These are phyloP conservation scores for Echeneis naucrates DNA, from an alignment of 2,797 vertebrate genomes.

Conservation along the genomic window DNA sequence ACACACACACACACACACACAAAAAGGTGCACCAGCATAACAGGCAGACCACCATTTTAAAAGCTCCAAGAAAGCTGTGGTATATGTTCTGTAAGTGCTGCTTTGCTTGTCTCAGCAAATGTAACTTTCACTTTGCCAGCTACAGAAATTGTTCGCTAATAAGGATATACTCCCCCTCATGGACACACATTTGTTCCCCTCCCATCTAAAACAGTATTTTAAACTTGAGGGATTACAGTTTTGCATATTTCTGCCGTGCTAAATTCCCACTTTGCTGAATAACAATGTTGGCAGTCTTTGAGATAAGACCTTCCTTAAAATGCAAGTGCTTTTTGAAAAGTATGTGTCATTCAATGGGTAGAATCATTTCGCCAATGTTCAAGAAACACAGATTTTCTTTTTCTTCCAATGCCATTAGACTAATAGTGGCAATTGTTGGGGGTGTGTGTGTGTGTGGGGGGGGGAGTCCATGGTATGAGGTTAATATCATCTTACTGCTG, in stretches of 20 bases:
- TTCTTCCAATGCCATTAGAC: neutral
- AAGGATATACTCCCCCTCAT: conserved; percentile 11
- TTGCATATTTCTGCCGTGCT: conserved; percentile 34
- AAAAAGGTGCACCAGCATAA: conserved; percentile 18
- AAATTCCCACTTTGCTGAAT: conserved; percentile 50
- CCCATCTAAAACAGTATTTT: conserved; percentile 39
- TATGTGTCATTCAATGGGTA: conserved; percentile 19
- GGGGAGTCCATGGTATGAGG: neutral
- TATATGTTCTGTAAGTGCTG: conserved; percentile 44
- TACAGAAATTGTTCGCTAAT: conserved; percentile 29
- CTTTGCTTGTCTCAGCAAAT: conserved; percentile 67
- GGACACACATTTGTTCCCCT: conserved; percentile 15
- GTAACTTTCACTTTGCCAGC: conserved; percentile 37
- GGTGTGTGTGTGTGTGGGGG: no score
- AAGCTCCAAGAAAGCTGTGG: conserved; percentile 41
- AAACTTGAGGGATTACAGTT: conserved; percentile 49
- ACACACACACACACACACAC: neutral
- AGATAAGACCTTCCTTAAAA: conserved; percentile 39
- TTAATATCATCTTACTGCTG: conserved; percentile 7
- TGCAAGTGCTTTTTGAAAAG: conserved; percentile 23
- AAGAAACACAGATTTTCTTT: conserved; percentile 24
- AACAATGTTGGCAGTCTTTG: conserved; percentile 32
- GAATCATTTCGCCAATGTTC: conserved; percentile 17
- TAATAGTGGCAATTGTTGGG: neutral
- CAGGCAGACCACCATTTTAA: conserved; percentile 47